Evolutionary conservation across 2,888 invertebrate species (phyloP).

Genomic region (Cremastinae sp.): DNA sequence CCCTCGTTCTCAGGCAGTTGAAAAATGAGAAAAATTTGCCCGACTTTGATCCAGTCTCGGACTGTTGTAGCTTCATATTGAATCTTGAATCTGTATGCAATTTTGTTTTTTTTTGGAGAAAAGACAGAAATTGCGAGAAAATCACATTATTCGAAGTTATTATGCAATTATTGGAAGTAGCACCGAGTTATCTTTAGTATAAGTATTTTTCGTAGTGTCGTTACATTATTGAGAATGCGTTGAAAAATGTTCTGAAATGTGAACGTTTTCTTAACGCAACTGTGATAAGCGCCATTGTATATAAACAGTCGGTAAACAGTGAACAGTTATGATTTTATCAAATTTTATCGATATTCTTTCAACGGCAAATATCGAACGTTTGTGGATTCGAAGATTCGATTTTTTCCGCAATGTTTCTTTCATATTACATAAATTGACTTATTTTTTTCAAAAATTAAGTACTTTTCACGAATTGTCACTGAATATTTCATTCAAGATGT

Average conservation of each 20-base stretch:
- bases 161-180: slow-evolving; percentile 58
- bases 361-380: slow-evolving; percentile 9
- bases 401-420: neutral
- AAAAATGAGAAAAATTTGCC: slow-evolving; percentile 21
- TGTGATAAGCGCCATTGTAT: slow-evolving; percentile 3
- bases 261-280: neutral
- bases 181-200: slow-evolving; percentile 55
- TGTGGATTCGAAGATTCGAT: neutral
- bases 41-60: slow-evolving; percentile 11
- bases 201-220: slow-evolving; percentile 25
- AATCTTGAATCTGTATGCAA: slow-evolving; percentile 20
- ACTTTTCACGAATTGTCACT: neutral
- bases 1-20: neutral
- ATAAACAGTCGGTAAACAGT: neutral
- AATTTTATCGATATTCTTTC: neutral
- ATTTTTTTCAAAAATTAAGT: too few relatives aligned
- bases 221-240: slow-evolving; percentile 1
- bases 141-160: slow-evolving; percentile 41
- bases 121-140: slow-evolving; percentile 13
- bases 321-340: neutral
- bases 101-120: slow-evolving; percentile 6
- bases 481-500: too few relatives aligned
- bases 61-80: slow-evolving; percentile 8
- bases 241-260: neutral
- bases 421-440: neutral